phyloP scores from a whole-genome alignment of 2,888 invertebrate genomes.

The Stratiomys singularior region DNA sequence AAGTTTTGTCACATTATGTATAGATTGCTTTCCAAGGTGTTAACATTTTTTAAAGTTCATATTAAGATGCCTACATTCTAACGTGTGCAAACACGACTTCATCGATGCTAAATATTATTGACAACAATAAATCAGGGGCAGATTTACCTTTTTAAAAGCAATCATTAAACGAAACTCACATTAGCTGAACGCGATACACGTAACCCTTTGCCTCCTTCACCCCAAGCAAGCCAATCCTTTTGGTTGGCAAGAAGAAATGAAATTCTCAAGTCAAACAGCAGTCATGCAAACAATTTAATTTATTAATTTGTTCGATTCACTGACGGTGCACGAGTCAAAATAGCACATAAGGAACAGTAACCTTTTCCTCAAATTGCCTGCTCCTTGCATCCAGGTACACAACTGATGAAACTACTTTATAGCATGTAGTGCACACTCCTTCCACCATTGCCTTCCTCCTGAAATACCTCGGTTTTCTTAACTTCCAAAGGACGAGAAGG shows the following conservation, averaged over 20 bases:
- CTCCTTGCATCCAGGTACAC: not conserved
- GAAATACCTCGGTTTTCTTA: no score
- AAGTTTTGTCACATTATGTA: no score
- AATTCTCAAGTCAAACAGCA: not conserved
- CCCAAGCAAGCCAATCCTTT: not conserved
- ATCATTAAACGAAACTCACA: no score
- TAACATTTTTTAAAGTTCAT: no score
- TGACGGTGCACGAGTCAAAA: not conserved
- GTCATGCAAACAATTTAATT: constrained; percentile 18
- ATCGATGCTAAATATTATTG: no score
- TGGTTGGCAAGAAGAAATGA: not conserved
- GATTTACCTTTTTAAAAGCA: no score
- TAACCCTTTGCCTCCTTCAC: not conserved
- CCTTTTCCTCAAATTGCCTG: not conserved
- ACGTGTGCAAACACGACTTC: no score
- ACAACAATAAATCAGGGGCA: no score
- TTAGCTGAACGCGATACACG: no score
- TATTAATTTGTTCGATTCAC: constrained; percentile 27
- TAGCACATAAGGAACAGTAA: constrained; percentile 1
- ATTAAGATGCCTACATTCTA: no score
- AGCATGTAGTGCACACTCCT: not conserved
- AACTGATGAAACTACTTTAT: not conserved
- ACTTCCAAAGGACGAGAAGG: not conserved
- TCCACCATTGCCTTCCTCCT: no score
- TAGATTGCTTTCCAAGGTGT: no score